Evolutionary conservation across 2,113 vertebrate genomes (phyloP).

Genomic region (Centrocercus urophasianus): DNA sequence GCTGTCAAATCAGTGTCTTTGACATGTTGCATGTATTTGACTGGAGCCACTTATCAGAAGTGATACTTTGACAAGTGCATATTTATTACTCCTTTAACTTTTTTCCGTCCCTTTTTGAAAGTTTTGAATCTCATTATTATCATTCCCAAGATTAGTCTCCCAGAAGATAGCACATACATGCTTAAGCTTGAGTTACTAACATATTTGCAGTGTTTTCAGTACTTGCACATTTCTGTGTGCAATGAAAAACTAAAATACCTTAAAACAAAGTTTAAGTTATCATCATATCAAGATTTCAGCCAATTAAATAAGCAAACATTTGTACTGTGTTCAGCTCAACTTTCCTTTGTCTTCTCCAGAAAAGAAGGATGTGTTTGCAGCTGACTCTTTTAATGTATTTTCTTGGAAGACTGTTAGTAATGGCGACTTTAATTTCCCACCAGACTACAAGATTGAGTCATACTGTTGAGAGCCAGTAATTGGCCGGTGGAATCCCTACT

Average conservation of each 20-base stretch:
- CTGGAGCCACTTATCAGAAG: not conserved
- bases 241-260: slow-evolving; percentile 26
- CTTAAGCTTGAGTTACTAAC: slow-evolving; percentile 50
- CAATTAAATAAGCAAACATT: slow-evolving; percentile 50
- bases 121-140: slow-evolving; percentile 30
- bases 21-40: not conserved
- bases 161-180: slow-evolving; percentile 28
- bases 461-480: not conserved
- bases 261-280: slow-evolving; percentile 30
- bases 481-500: not conserved
- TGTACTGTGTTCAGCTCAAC: not conserved
- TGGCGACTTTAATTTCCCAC: not conserved
- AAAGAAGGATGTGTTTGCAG: not conserved
- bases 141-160: slow-evolving; percentile 34
- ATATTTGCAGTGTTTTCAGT: slow-evolving; percentile 50
- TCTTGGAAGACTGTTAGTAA: not conserved
- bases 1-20: not conserved
- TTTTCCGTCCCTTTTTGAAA: not conserved
- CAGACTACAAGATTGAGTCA: not conserved
- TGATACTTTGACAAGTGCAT: slow-evolving; percentile 44
- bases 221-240: not conserved
- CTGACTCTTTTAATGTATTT: not conserved
- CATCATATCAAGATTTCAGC: slow-evolving; percentile 34
- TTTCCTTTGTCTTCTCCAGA: not conserved
- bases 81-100: slow-evolving; percentile 26